phyloP scores from a whole-genome alignment of 1,140 invertebrate genomes.

The Lordiphosa collinella region DNA sequence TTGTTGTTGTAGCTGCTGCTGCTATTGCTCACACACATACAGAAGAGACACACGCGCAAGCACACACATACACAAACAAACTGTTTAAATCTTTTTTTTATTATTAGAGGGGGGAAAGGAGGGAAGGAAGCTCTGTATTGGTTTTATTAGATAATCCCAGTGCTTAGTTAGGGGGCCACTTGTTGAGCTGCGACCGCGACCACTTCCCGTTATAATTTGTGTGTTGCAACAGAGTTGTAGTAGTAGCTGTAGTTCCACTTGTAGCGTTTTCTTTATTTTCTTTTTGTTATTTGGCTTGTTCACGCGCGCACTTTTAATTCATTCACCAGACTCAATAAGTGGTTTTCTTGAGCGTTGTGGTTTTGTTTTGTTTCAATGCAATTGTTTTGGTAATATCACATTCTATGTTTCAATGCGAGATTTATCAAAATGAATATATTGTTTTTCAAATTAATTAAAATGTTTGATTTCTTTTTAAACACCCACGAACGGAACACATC shows the following conservation, averaged over 20 bases:
- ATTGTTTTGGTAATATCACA: neutral
- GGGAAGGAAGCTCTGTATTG: conserved; percentile 34
- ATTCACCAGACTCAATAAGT: conserved; percentile 27
- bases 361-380: conserved; percentile 2
- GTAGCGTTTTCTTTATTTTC: conserved; percentile 27
- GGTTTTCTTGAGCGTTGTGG: conserved; percentile 13
- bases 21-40: conserved; percentile 49
- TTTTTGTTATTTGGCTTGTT: conserved; percentile 15
- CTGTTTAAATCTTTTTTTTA: conserved; percentile 69
- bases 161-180: conserved; percentile 38
- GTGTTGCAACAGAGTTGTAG: conserved; percentile 25
- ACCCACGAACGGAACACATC: conserved; percentile 23
- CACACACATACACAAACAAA: conserved; percentile 25
- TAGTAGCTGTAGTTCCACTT: conserved; percentile 47
- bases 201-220: conserved; percentile 61
- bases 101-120: conserved; percentile 24
- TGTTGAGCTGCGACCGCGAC: conserved; percentile 51
- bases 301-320: conserved; percentile 53
- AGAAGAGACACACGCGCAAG: conserved; percentile 29
- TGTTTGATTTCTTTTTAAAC: neutral
- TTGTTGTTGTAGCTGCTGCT: conserved; percentile 45
- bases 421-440: conserved; percentile 6
- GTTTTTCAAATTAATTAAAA: neutral
- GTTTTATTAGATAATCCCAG: conserved; percentile 72
- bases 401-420: conserved; percentile 3